Evolutionary conservation across 2,888 invertebrate species (phyloP).

Genomic region (Galeopsomyia nigrocyanea): DNA sequence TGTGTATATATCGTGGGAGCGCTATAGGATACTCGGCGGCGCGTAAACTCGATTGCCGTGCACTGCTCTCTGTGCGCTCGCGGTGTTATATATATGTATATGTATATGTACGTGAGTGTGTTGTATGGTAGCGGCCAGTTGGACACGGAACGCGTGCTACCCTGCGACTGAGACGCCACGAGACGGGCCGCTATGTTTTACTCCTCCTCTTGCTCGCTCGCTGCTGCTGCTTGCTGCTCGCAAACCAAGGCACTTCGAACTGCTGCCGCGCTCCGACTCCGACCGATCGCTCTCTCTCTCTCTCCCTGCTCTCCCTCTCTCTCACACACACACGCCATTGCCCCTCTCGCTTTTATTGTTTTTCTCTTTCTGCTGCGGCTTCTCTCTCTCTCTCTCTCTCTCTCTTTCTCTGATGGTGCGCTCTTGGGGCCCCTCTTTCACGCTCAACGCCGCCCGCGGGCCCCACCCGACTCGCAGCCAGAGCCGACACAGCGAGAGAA

Average conservation of each 20-base stretch:
- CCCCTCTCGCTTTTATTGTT: constrained; percentile 8
- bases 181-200: constrained; percentile 58
- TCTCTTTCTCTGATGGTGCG: constrained; percentile 12
- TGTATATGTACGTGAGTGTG: too few species aligned
- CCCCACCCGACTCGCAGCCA: too few species aligned
- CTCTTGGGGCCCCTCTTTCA: background rate
- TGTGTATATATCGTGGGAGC: too few species aligned
- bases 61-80: too few species aligned
- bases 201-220: constrained; percentile 46
- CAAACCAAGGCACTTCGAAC: background rate
- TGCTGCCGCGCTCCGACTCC: constrained; percentile 30
- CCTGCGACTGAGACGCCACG: constrained; percentile 65
- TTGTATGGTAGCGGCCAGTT: background rate
- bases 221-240: too few species aligned
- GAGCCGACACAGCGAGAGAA: background rate
- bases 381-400: constrained; percentile 26
- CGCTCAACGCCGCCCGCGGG: too few species aligned
- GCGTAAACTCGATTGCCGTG: too few species aligned
- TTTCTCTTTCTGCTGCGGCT: background rate
- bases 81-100: too few species aligned
- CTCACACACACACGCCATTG: constrained; percentile 27
- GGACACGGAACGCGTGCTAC: constrained; percentile 59
- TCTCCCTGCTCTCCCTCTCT: constrained; percentile 38
- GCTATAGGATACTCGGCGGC: too few species aligned
- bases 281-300: constrained; percentile 21